Evolutionary conservation across 2,888 invertebrate genomes (phyloP).

Genomic region (Hylaea fasciaria): DNA sequence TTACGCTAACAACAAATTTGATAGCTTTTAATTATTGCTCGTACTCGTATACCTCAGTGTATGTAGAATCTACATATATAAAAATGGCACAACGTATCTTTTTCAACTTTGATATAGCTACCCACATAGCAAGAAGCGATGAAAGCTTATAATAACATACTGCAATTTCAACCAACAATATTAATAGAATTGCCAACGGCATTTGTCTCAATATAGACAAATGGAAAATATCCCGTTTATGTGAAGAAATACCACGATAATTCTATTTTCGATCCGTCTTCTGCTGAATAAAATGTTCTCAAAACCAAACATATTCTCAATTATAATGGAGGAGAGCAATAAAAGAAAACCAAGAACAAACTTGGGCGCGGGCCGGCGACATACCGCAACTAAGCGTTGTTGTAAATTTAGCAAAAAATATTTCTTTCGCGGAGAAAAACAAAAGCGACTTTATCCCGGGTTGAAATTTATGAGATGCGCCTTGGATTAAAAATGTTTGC

Average conservation of each 20-base stretch:
- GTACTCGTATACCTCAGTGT: no score
- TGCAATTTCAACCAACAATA: no score
- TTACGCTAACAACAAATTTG: no score
- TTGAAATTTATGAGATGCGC: slow-evolving; percentile 82
- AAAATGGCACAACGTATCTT: no score
- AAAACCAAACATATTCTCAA: slow-evolving; percentile 49
- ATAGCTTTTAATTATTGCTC: no score
- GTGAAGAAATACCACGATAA: slow-evolving; percentile 6
- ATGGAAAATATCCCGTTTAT: background rate
- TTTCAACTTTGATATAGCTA: no score
- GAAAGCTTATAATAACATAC: no score
- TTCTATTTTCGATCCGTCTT: slow-evolving; percentile 1
- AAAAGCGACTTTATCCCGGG: slow-evolving; percentile 75
- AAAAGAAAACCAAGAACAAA: slow-evolving; percentile 54
- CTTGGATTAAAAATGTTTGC: slow-evolving; percentile 82
- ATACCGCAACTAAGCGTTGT: slow-evolving; percentile 64
- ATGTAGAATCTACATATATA: no score
- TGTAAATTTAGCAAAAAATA: slow-evolving; percentile 76
- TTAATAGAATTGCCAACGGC: no score
- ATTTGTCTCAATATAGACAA: no score
- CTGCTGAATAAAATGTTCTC: slow-evolving; percentile 27
- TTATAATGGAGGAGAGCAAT: slow-evolving; percentile 58
- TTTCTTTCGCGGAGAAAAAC: slow-evolving; percentile 74
- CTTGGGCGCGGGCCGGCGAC: slow-evolving; percentile 49
- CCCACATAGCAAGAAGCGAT: no score